Evolutionary conservation across 2,113 vertebrate species (phyloP).

Genomic region (Taurulus bubalis): DNA sequence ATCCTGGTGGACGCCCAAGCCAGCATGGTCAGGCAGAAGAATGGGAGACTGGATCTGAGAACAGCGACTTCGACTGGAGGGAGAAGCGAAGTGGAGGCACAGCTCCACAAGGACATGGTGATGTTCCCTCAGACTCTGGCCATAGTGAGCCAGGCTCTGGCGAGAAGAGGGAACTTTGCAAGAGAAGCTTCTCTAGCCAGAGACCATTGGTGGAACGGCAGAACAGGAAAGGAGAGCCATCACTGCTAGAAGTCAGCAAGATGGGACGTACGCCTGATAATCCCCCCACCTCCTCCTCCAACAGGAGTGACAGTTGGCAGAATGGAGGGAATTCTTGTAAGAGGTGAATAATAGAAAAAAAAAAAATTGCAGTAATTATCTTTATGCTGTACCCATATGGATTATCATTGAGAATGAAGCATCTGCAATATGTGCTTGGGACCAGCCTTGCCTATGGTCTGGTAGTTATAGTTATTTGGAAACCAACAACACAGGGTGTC

Average conservation of each 20-base stretch:
- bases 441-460: neutral
- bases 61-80: slow-evolving; percentile 95
- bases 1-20: slow-evolving; percentile 78
- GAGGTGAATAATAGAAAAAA: slow-evolving; percentile 82
- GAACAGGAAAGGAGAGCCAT: slow-evolving; percentile 91
- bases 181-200: slow-evolving; percentile 98
- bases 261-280: slow-evolving; percentile 83
- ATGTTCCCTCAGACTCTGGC: slow-evolving; percentile 83
- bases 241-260: slow-evolving; percentile 87
- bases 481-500: neutral
- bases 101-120: slow-evolving; percentile 75
- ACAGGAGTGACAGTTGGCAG: slow-evolving; percentile 90
- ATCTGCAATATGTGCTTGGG: neutral
- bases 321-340: slow-evolving; percentile 87
- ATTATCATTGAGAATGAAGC: neutral
- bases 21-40: slow-evolving; percentile 91
- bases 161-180: slow-evolving; percentile 95
- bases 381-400: neutral
- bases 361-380: no score
- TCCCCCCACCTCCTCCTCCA: slow-evolving; percentile 78
- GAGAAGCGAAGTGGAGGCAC: slow-evolving; percentile 82
- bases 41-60: slow-evolving; percentile 97
- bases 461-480: slow-evolving; percentile 12
- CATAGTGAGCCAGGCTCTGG: slow-evolving; percentile 80
- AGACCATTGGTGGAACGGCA: slow-evolving; percentile 93